Base-by-base conservation (phyloP, 2,113 vertebrate genomes). In the Cairina moschata region DNA sequence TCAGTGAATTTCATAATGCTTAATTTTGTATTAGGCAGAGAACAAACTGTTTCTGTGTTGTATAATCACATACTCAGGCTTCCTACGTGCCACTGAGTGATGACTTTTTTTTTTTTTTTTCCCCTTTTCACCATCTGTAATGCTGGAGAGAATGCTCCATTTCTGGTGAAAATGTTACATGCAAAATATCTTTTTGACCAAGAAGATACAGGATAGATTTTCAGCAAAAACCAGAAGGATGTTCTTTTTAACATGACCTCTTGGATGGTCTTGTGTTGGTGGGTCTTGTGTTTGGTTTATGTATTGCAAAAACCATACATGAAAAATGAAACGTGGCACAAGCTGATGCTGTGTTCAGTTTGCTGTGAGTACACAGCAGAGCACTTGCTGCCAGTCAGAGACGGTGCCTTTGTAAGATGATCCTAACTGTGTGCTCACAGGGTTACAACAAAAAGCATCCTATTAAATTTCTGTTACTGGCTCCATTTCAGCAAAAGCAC, bases 311-410 rank as follows among this genome's bases (percentile, higher is more conserved):
- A 66, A 29, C 21, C 12, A n/a, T 1, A 6, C 0, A 4, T 11
- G n/a, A 15, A 25, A 48, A 69, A 31, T 44, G 20, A 44, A 14
- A 18, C 0, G 11, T 15, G 55, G 21, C 65, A 36, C 10, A 5
- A 44, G 32, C 26, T 6, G 6, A 2, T 14, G 56, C 42, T 18
- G 1, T 8, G 1, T 38, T 22, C 20, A 9, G 42, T 26, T 68
- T 48, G 2, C 36, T 6, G 23, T 4, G 46, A 38, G 18, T 26
- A 13, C 48, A 6, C 16, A 3, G 15, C 29, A 3, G 2, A 2
- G 38, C 23, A 44, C 40, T 11, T 48, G 11, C n/a, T 78, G 65
- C 38, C 56, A 20, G 56, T 32, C 17, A 1, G 69, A 42, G 63
- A 26, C 58, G 36, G 34, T 50, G 36, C 4, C 54, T 52, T 65